phyloP scores from a whole-genome alignment of 1,140 invertebrate species.

The Penaeus indicus region DNA sequence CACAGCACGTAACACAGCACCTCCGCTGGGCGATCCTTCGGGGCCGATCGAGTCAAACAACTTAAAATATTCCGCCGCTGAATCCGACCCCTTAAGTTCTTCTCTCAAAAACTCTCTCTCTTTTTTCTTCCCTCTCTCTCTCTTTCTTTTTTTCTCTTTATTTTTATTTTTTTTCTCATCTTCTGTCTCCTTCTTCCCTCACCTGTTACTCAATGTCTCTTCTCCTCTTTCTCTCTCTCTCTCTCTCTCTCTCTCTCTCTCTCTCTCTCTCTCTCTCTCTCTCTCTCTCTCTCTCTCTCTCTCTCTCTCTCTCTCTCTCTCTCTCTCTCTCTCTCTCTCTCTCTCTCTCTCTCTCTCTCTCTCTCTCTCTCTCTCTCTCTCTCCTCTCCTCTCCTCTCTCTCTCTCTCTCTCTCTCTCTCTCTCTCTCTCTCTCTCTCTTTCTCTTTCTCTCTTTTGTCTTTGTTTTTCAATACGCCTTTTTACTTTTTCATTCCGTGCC shows the following conservation, averaged over 20 bases:
- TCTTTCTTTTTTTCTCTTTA: neutral
- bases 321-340: neutral
- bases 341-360: neutral
- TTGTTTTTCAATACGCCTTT: neutral
- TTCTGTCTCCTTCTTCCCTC: neutral
- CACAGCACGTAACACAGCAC: too few species aligned
- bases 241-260: neutral
- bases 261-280: constrained; percentile 10
- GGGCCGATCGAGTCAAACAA: too few species aligned
- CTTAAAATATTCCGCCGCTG: too few species aligned
- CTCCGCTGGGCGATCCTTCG: too few species aligned
- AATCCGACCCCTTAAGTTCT: too few species aligned
- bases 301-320: neutral
- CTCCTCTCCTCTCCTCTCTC: constrained; percentile 36
- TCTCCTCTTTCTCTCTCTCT: too few species aligned
- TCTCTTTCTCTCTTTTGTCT: constrained; percentile 2
- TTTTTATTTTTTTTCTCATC: neutral
- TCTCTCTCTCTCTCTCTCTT: constrained; percentile 26
- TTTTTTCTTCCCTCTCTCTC: neutral
- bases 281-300: constrained; percentile 10
- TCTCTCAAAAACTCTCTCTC: neutral
- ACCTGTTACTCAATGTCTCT: too few species aligned
- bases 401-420: constrained; percentile 41
- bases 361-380: neutral
- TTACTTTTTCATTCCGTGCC: neutral